Evolutionary conservation across 1,140 invertebrate genomes (phyloP), one percentile per base, ranked within the genome.

Genomic region (Rhyacophila brunnea): DNA sequence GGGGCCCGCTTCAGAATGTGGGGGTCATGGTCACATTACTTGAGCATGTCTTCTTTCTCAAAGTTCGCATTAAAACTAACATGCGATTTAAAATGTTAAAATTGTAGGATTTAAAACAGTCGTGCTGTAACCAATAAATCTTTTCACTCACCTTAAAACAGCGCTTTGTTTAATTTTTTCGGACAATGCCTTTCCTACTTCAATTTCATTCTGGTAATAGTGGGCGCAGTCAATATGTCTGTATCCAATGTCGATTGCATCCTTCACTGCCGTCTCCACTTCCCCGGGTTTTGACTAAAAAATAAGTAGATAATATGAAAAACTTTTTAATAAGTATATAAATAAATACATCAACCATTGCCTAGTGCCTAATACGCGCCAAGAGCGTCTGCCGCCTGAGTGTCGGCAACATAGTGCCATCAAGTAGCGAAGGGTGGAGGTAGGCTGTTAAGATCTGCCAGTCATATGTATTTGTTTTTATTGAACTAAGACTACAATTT

Each of bases 151-250:
- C 74, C 90, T 73, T 67, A 84, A 87, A 15, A 92, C 81, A 9
- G 74, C 77, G 13, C 87, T 88, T 64, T 90, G 83, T 1, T 79
- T 69, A 50, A 96, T 85, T 69, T 89, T 85, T 35, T 82, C 74
- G 23, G 80, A 78, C 9, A 96, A 76, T 1, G 86, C 92, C 44
- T 75, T 70, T 1, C 93, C 93, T 46, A 96, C 83, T 74, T 93
- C 90, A 18, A 74, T 70, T 74, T 96, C 93, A 70, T 95, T 96
- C 58, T 80, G 79, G 74, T 95, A 96, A 66, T 85, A 81, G 62
- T 81, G 82, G 36, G 93, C 93, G 71, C 89, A 90, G 71, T 96
- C 93, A 68, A 96, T 84, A 69, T 93, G 91, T 7, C 92, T 80
- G 72, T 96, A 96, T n/a, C 93, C 93, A 49, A 81, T 72, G 62